Evolutionary conservation across 2,888 invertebrate species (phyloP).

Genomic region (Apotomis capreana): DNA sequence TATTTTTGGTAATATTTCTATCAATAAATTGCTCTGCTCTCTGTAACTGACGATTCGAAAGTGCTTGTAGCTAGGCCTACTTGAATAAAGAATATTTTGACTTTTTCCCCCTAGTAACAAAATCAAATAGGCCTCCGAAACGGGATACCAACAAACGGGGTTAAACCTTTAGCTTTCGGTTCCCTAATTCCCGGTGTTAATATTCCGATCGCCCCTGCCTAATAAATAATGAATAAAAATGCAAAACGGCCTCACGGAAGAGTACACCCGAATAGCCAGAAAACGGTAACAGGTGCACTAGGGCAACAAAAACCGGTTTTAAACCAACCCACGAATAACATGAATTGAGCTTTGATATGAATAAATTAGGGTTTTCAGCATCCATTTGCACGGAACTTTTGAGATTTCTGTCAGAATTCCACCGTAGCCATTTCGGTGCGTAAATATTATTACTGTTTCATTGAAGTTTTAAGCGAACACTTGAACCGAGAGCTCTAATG

Average conservation of each 20-base stretch:
- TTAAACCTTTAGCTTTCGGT: conserved; percentile 42
- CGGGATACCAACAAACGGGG: conserved; percentile 23
- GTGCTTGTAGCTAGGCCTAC: too few relatives aligned
- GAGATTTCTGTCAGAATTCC: conserved; percentile 24
- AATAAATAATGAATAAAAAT: conserved; percentile 73
- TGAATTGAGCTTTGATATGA: conserved; percentile 35
- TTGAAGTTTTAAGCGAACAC: conserved; percentile 39
- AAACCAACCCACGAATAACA: conserved; percentile 33
- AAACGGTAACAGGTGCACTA: conserved; percentile 73
- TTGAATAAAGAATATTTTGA: not conserved
- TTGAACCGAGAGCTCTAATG: conserved; percentile 29
- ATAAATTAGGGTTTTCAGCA: conserved; percentile 36
- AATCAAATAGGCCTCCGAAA: not conserved
- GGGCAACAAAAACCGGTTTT: conserved; percentile 62
- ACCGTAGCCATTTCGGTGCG: conserved; percentile 11
- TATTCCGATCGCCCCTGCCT: conserved; percentile 49
- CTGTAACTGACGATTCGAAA: too few relatives aligned
- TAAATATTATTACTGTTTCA: conserved; percentile 42
- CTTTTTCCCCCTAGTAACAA: not conserved
- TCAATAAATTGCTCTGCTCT: too few relatives aligned
- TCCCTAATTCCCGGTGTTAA: conserved; percentile 48
- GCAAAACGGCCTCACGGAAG: conserved; percentile 71
- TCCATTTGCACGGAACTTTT: conserved; percentile 31
- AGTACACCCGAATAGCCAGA: conserved; percentile 69
- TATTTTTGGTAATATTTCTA: too few relatives aligned